Conservation (phyloP, 2,113 vertebrate genomes). For the Alligator mississippiensis region DNA sequence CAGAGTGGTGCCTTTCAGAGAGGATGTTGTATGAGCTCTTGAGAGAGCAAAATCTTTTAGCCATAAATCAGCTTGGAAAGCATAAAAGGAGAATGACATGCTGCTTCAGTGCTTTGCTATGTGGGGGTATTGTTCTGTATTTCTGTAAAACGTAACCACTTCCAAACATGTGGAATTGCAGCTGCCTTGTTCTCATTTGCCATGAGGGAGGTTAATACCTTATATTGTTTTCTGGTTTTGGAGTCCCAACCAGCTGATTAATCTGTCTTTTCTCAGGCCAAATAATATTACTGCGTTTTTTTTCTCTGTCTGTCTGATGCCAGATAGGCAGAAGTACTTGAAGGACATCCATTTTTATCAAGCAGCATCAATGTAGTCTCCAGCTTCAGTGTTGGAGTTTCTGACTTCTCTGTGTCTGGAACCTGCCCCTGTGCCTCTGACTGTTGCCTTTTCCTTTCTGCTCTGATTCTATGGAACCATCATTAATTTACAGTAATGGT, state of each 20-base stretch:
- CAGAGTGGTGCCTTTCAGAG: not conserved
- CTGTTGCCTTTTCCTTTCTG: not conserved
- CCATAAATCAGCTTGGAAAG: not conserved
- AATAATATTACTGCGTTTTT: not conserved
- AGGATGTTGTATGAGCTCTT: not conserved
- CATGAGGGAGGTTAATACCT: not conserved
- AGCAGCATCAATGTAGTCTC: not conserved
- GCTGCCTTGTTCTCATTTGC: not conserved
- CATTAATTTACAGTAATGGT: not conserved
- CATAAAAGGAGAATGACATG: accelerated
- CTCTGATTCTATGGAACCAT: not conserved
- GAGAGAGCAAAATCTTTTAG: not conserved
- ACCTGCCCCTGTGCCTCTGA: not conserved
- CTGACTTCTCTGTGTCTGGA: too few species aligned
- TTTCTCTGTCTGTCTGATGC: not conserved
- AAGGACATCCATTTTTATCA: not conserved
- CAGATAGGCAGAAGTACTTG: not conserved
- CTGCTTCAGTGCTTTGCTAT: not conserved
- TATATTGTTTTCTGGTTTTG: not conserved
- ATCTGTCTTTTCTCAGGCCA: not conserved
- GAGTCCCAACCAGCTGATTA: not conserved
- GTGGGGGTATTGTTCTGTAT: not conserved
- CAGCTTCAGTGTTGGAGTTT: not conserved
- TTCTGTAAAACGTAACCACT: accelerated
- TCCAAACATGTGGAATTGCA: not conserved